phyloP scores from a whole-genome alignment of 2,113 vertebrate species.

The Macroglossus sobrinus region DNA sequence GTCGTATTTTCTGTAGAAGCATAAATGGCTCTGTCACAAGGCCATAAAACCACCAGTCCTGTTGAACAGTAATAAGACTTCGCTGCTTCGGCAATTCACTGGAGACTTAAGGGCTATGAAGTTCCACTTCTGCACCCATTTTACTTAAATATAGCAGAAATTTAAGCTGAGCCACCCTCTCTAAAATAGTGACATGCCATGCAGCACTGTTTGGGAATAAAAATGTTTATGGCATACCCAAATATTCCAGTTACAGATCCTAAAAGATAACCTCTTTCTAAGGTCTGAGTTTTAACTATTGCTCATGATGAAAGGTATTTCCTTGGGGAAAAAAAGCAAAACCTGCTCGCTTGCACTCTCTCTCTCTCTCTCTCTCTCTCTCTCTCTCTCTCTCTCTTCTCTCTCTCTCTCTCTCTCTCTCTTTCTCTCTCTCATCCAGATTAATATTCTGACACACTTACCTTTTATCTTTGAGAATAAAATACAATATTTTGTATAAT shows the following conservation, averaged over 20 bases:
- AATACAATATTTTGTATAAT: background rate
- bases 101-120: background rate
- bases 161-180: background rate
- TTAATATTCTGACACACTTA: background rate
- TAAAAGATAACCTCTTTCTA: background rate
- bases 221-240: background rate
- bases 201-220: background rate
- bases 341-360: no score
- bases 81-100: background rate
- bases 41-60: background rate
- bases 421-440: background rate
- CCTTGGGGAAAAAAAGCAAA: background rate
- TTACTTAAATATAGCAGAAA: background rate
- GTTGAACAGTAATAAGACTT: background rate
- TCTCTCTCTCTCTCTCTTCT: no score
- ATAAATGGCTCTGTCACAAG: background rate
- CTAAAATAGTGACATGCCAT: background rate
- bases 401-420: no score
- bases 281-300: background rate
- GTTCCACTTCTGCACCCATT: background rate
- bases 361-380: no score
- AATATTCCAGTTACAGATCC: background rate
- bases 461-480: background rate
- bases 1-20: background rate
- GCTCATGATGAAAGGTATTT: background rate